These are phyloP conservation scores for Odontophorus gujanensis DNA, from an alignment of 2,113 vertebrate genomes.

Conservation along the genomic window DNA sequence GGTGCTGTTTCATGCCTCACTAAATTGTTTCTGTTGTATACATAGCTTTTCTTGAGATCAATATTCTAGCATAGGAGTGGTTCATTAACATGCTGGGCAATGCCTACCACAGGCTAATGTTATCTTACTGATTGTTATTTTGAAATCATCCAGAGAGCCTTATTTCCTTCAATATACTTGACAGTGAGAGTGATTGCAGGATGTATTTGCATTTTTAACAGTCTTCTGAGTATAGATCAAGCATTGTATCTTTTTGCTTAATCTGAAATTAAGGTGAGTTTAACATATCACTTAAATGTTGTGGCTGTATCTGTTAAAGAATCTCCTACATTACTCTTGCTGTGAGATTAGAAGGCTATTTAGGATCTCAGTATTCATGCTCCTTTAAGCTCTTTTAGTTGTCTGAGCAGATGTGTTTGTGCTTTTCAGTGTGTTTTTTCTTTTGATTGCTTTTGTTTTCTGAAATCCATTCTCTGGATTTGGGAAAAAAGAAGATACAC, in stretches of 20 bases:
- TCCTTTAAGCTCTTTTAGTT: background rate
- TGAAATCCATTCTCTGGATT: background rate
- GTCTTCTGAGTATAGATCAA: background rate
- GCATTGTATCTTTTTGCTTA: background rate
- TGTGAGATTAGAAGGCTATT: background rate
- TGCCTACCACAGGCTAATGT: background rate
- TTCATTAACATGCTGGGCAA: background rate
- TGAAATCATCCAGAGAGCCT: background rate
- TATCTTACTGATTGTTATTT: background rate
- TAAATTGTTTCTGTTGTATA: background rate
- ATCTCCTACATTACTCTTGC: background rate
- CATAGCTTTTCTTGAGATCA: background rate
- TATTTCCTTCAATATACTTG: background rate
- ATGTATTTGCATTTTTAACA: conserved; percentile 18
- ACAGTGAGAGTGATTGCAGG: background rate
- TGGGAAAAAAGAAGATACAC: background rate
- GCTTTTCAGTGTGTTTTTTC: background rate
- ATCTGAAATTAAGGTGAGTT: background rate
- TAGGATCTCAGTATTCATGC: background rate
- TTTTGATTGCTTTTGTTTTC: background rate
- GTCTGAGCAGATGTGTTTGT: background rate
- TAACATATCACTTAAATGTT: background rate
- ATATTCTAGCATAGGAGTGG: background rate
- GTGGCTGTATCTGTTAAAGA: background rate
- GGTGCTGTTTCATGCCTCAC: fast-evolving